These are phyloP conservation scores for Drosophila merina DNA, from an alignment of 2,888 invertebrate genomes.

Conservation along the genomic window DNA sequence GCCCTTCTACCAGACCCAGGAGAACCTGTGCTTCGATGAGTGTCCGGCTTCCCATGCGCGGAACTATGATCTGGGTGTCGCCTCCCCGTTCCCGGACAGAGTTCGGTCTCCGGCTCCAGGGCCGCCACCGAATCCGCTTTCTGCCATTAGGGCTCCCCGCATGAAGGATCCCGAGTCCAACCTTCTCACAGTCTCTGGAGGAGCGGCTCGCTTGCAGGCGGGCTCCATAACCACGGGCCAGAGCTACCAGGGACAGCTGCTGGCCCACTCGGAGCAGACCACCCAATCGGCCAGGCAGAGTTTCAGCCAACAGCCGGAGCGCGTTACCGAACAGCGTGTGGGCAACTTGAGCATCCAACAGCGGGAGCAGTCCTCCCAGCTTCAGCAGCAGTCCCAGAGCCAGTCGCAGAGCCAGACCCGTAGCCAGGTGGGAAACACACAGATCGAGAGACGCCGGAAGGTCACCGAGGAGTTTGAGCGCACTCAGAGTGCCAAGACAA, in stretches of 20 bases:
- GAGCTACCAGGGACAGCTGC: conserved; percentile 82
- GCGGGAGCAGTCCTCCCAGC: conserved; percentile 84
- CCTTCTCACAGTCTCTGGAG: conserved; percentile 44
- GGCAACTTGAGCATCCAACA: conserved; percentile 85
- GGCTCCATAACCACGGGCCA: conserved; percentile 84
- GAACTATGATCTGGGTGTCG: conserved; percentile 87
- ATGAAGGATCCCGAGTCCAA: conserved; percentile 85
- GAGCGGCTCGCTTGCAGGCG: conserved; percentile 71
- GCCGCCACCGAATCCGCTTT: conserved; percentile 88
- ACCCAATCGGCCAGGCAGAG: conserved; percentile 84
- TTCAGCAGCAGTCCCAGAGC: conserved; percentile 83
- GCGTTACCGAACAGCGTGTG: conserved; percentile 84
- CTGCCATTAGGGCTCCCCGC: conserved; percentile 87
- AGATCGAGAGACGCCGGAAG: conserved; percentile 87
- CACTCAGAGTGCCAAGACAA: conserved; percentile 87
- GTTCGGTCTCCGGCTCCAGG: conserved; percentile 89
- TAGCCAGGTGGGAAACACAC: conserved; percentile 86
- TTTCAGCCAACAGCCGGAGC: conserved; percentile 84
- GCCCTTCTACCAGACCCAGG: conserved; percentile 89
- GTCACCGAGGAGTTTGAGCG: conserved; percentile 89
- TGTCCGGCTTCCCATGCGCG: conserved; percentile 86
- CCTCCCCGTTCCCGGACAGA: conserved; percentile 88
- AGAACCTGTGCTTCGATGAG: conserved; percentile 89
- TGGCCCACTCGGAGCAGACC: conserved; percentile 84
- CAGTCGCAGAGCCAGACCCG: conserved; percentile 83